Evolutionary conservation across 2,797 vertebrate species (phyloP), one percentile per base, ranked within the genome.

Genomic region (Oreortyx pictus): DNA sequence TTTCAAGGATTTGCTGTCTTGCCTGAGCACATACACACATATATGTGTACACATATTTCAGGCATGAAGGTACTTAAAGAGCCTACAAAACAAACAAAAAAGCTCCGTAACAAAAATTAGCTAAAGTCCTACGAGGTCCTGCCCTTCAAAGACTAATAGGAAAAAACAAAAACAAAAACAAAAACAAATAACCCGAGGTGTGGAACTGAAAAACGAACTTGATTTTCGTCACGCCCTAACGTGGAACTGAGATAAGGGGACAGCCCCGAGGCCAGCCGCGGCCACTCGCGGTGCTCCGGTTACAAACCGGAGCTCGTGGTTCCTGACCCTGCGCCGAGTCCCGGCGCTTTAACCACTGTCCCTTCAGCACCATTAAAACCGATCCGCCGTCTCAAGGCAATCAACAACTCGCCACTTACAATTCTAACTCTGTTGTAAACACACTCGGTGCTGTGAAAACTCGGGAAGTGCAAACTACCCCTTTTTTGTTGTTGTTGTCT

Each of bases 371-470:
- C 0, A 11, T 39, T 9, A 8, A 2, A 67, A 8, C 7, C 16
- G 12, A 3, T 24, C 0, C 0, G 41, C 54, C 5, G 33, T 18
- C 12, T 44, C 49, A 3, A 11, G 14, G 20, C 0, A 41, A 24
- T 43, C 43, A 52, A 17, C 50, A 52, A n/a, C 4, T 15, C 18
- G 2, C 5, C 43, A 15, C 8, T 10, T 3, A 8, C 57, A 22
- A 8, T 29, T 52, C n/a, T 33, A 1, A 29, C 2, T 23, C 3
- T 0, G 49, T 54, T 11, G 24, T 3, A 6, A 47, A n/a, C 0
- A 10, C 24, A 1, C 17, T 4, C 43, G 6, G 54, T 3, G 46
- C 39, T 17, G 1, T 0, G 25, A 33, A 7, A 9, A 23, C 39
- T 3, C 44, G 6, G 64, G 7, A n/a, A 41, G 2, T 0, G 41